Evolutionary conservation across 2,888 invertebrate genomes (phyloP).

Genomic region (Carcina quercana): DNA sequence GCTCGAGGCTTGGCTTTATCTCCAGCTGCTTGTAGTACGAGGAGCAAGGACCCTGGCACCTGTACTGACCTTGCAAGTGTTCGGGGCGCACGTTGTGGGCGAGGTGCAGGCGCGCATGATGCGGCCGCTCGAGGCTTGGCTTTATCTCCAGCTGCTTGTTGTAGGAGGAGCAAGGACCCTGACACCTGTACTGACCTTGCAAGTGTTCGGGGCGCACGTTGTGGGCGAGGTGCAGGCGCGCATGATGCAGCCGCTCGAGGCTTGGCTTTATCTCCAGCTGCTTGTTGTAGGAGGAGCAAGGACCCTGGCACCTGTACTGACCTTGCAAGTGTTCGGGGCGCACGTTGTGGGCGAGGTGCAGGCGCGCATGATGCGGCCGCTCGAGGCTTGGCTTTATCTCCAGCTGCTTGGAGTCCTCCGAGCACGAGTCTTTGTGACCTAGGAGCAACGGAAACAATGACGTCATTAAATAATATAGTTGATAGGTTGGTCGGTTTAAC

Average conservation of each 20-base stretch:
- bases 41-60: no score
- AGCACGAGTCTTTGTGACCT: slow-evolving; percentile 85
- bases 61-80: slow-evolving; percentile 27
- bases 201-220: slow-evolving; percentile 55
- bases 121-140: slow-evolving; percentile 50
- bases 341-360: slow-evolving; percentile 60
- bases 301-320: no score
- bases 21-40: slow-evolving; percentile 80
- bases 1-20: slow-evolving; percentile 59
- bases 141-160: slow-evolving; percentile 78
- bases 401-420: slow-evolving; percentile 78
- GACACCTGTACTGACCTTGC: slow-evolving; percentile 8
- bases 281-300: no score
- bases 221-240: slow-evolving; percentile 58
- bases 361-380: slow-evolving; percentile 54
- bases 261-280: slow-evolving; percentile 73
- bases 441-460: slow-evolving; percentile 12
- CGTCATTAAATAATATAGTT: no score
- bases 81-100: slow-evolving; percentile 60
- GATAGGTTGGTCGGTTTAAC: no score
- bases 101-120: slow-evolving; percentile 60
- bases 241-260: slow-evolving; percentile 56
- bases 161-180: no score
- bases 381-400: slow-evolving; percentile 68
- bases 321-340: slow-evolving; percentile 44